These are phyloP conservation scores for Carposina sasakii DNA, from an alignment of 1,140 invertebrate genomes.

Conservation along the genomic window DNA sequence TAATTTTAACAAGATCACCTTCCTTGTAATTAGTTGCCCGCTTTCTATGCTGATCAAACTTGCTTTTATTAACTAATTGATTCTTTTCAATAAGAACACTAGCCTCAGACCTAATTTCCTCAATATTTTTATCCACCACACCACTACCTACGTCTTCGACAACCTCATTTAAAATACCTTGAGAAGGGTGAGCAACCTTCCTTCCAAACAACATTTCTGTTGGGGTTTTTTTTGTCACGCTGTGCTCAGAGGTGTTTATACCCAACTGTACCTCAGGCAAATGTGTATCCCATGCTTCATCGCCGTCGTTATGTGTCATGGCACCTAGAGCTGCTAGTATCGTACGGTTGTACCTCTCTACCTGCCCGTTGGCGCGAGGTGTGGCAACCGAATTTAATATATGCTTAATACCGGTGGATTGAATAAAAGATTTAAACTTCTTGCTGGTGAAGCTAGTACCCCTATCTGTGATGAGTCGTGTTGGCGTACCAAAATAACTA, in stretches of 20 bases:
- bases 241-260: constrained; percentile 8
- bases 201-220: constrained; percentile 3
- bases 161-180: neutral
- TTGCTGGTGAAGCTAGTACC: constrained; percentile 3
- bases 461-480: constrained; percentile 7
- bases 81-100: constrained; percentile 12
- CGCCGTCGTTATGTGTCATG: neutral
- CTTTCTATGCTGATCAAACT: constrained; percentile 16
- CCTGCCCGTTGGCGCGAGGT: constrained; percentile 9
- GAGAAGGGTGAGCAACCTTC: neutral
- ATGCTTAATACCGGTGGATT: neutral
- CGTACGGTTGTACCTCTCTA: constrained; percentile 11
- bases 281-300: constrained; percentile 5
- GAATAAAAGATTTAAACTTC: constrained; percentile 1
- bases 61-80: constrained; percentile 14
- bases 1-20: constrained; percentile 22
- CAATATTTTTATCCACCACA: neutral
- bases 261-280: constrained; percentile 9
- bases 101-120: constrained; percentile 17
- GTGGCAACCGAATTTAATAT: constrained; percentile 9
- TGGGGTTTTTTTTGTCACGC: neutral
- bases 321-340: constrained; percentile 1
- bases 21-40: constrained; percentile 13
- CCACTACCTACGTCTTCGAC: neutral
- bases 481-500: constrained; percentile 2